phyloP scores from a whole-genome alignment of 2,888 invertebrate genomes.

The Mechanitis messenoides region DNA sequence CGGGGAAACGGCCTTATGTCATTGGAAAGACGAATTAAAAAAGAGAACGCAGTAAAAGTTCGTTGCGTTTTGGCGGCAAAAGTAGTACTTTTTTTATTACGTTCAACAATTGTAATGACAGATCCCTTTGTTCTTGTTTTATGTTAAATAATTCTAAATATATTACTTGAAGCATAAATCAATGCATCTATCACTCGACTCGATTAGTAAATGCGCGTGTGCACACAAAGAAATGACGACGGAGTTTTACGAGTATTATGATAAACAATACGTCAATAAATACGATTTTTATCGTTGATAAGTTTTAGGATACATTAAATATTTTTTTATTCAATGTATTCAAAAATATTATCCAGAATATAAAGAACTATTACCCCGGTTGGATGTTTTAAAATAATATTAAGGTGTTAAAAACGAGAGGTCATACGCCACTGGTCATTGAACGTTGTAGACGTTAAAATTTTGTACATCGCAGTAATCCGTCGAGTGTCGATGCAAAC shows the following conservation, averaged over 20 bases:
- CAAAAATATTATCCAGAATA: conserved; percentile 18
- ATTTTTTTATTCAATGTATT: background rate
- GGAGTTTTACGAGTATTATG: too few relatives aligned
- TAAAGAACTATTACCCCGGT: conserved; percentile 20
- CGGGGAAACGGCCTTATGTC: conserved; percentile 59
- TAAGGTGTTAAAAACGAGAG: conserved; percentile 30
- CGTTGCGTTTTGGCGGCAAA: conserved; percentile 29
- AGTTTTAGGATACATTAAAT: background rate
- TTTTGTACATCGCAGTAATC: conserved; percentile 35
- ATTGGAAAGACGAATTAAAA: conserved; percentile 49
- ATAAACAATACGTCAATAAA: too few relatives aligned
- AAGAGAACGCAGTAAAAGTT: conserved; percentile 37
- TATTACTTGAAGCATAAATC: too few relatives aligned
- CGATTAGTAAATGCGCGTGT: too few relatives aligned
- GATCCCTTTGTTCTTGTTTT: background rate
- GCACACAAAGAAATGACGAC: too few relatives aligned
- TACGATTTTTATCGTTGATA: too few relatives aligned
- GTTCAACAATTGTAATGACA: conserved; percentile 14
- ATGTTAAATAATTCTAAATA: too few relatives aligned
- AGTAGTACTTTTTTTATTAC: conserved; percentile 12
- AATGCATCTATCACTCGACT: too few relatives aligned
- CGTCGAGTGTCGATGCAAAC: conserved; percentile 31
- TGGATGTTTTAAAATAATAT: conserved; percentile 21
- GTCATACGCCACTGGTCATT: conserved; percentile 35
- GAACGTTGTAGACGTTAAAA: conserved; percentile 28